phyloP scores from a whole-genome alignment of 2,797 vertebrate genomes.

The Sebastes diploproa region DNA sequence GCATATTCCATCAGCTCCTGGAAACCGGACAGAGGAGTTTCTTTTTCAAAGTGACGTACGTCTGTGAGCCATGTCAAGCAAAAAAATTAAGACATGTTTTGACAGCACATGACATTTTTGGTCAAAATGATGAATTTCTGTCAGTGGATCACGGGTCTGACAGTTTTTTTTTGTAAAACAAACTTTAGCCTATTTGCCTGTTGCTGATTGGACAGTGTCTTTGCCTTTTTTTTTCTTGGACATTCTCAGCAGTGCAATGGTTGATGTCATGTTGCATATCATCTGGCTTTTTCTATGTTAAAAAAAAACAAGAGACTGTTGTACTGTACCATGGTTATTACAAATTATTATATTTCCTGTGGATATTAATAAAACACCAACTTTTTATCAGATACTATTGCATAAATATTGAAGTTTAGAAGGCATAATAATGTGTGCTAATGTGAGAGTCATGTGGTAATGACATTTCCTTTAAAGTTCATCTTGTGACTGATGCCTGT shows the following conservation, averaged over 20 bases:
- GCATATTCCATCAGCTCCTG: conserved; percentile 20
- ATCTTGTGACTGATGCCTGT: conserved; percentile 22
- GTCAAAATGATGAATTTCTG: conserved; percentile 38
- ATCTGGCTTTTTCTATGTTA: conserved; percentile 72
- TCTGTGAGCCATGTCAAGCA: conserved; percentile 53
- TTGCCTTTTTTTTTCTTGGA: conserved; percentile 63
- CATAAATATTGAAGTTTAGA: conserved; percentile 4
- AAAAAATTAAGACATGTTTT: conserved; percentile 29
- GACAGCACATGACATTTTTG: conserved; percentile 44
- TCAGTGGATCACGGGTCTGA: conserved; percentile 41
- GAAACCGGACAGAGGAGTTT: conserved; percentile 3
- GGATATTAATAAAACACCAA: conserved; percentile 82
- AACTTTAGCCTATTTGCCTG: conserved; percentile 55
- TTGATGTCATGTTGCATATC: conserved; percentile 80
- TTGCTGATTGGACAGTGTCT: conserved; percentile 64
- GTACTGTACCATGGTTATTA: conserved; percentile 76
- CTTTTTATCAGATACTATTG: conserved; percentile 71
- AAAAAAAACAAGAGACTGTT: conserved; percentile 63
- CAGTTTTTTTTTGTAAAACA: conserved; percentile 47
- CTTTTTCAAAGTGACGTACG: conserved; percentile 26
- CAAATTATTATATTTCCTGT: conserved; percentile 81
- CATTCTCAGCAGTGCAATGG: conserved; percentile 70
- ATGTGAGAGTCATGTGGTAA: background rate
- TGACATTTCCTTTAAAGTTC: background rate
- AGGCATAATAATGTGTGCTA: background rate